Conservation (phyloP, 2,888 invertebrate genomes). For the Drosophila niveifrons region DNA sequence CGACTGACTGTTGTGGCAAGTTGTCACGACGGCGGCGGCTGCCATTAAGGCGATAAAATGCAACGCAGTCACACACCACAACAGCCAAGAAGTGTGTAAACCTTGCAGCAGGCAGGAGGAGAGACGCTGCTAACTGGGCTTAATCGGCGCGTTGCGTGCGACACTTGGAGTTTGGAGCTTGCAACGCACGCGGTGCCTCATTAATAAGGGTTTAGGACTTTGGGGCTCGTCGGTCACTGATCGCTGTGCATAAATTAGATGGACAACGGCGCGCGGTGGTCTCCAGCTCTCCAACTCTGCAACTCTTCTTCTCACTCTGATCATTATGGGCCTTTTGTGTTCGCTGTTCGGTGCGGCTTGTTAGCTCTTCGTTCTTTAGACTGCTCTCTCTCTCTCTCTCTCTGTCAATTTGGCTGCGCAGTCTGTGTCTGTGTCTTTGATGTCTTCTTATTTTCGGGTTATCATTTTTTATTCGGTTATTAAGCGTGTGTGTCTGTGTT, state of each 20-base stretch:
- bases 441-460: constrained; percentile 81
- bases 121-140: constrained; percentile 77
- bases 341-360: constrained; percentile 54
- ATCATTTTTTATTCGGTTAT: constrained; percentile 81
- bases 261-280: constrained; percentile 69
- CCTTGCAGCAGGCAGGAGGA: constrained; percentile 46
- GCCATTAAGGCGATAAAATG: constrained; percentile 82
- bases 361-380: constrained; percentile 51
- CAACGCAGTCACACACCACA: constrained; percentile 54
- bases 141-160: constrained; percentile 79
- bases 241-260: constrained; percentile 81
- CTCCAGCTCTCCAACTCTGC: constrained; percentile 36
- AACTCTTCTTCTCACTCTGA: constrained; percentile 38
- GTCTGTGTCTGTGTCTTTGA: constrained; percentile 57
- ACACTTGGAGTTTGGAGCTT: constrained; percentile 58
- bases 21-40: constrained; percentile 32
- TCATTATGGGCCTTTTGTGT: constrained; percentile 70
- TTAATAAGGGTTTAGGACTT: constrained; percentile 75
- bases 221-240: constrained; percentile 51
- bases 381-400: constrained; percentile 55
- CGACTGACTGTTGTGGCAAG: constrained; percentile 16
- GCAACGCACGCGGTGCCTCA: constrained; percentile 52
- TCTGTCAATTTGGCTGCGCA: constrained; percentile 52
- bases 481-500: constrained; percentile 63
- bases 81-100: constrained; percentile 50